Percentiles rank a stretch among this genome's conserved stretches.
Evolutionary conservation across 2,888 invertebrate genomes (phyloP).

Genomic region (Rhamphomyia laevipes): DNA sequence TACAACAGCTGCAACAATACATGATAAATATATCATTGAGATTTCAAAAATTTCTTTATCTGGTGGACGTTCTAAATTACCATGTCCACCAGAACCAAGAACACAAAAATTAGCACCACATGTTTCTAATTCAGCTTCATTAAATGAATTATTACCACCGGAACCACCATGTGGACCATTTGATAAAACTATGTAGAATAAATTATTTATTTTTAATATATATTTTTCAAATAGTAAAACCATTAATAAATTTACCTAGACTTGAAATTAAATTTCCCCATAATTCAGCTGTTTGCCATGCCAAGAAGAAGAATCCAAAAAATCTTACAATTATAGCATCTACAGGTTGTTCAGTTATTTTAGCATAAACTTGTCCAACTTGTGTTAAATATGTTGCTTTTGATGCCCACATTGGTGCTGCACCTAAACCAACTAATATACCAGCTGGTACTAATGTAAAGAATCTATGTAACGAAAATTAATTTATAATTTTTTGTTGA

Average conservation of each 20-base stretch:
- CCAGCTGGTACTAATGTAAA: constrained; percentile 89
- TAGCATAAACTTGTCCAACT: constrained; percentile 83
- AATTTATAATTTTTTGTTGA: background rate
- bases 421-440: constrained; percentile 85
- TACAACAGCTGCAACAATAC: constrained; percentile 72
- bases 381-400: constrained; percentile 95
- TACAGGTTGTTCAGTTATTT: constrained; percentile 71
- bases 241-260: constrained; percentile 40
- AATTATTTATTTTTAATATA: too few species aligned
- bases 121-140: constrained; percentile 42
- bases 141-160: constrained; percentile 33
- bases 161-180: constrained; percentile 56
- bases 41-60: constrained; percentile 80
- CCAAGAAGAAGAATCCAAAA: constrained; percentile 97
- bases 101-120: constrained; percentile 80
- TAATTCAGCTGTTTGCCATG: constrained; percentile 92
- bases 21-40: constrained; percentile 77
- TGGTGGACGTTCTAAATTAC: constrained; percentile 67
- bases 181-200: constrained; percentile 43
- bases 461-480: constrained; percentile 41
- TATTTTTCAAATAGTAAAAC: too few species aligned
- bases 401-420: constrained; percentile 98
- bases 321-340: constrained; percentile 92
- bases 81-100: constrained; percentile 55
- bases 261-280: constrained; percentile 97